A percentile compares a stretch with the other conserved stretches of the same genome.
Conservation (phyloP, 2,888 invertebrate species). For the Neoaliturus tenellus region DNA sequence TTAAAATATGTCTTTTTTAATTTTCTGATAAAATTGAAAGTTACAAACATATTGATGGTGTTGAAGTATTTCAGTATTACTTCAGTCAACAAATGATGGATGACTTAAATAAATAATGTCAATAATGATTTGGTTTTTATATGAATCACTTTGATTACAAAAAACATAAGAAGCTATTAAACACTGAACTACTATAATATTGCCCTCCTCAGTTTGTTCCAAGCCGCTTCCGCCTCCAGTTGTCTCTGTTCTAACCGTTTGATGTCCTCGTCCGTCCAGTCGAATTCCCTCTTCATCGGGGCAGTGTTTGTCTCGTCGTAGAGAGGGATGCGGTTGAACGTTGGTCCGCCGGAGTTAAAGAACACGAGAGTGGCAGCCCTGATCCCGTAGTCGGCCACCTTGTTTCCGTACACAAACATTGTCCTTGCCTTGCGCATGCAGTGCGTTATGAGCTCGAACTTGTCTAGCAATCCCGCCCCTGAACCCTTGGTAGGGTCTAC, state of each 20-base stretch:
- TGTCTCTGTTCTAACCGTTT: slow-evolving; percentile 36
- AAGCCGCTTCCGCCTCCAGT: slow-evolving; percentile 36
- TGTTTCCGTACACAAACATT: slow-evolving; percentile 36
- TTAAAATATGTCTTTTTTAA: too few relatives aligned
- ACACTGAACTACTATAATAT: too few relatives aligned
- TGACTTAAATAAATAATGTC: too few relatives aligned
- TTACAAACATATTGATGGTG: too few relatives aligned
- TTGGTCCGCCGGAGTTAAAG: slow-evolving; percentile 51
- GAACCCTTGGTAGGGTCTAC: slow-evolving; percentile 46
- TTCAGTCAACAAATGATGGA: too few relatives aligned
- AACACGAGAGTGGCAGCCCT: slow-evolving; percentile 41
- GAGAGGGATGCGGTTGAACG: slow-evolving; percentile 43
- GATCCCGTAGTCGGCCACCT: slow-evolving; percentile 28
- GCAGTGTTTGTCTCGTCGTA: slow-evolving; percentile 39
- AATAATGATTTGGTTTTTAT: too few relatives aligned
- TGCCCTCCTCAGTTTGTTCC: slow-evolving; percentile 43
- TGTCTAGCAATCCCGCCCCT: slow-evolving; percentile 28
- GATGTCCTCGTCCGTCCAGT: slow-evolving; percentile 50
- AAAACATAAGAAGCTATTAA: too few relatives aligned
- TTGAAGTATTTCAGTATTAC: too few relatives aligned
- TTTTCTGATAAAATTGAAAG: too few relatives aligned
- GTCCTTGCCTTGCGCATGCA: slow-evolving; percentile 41
- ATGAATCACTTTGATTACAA: too few relatives aligned
- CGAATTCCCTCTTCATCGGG: slow-evolving; percentile 40
- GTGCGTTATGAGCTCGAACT: slow-evolving; percentile 41